Evolutionary conservation across 2,888 invertebrate genomes (phyloP).

Genomic region (Tetramorium bicarinatum): DNA sequence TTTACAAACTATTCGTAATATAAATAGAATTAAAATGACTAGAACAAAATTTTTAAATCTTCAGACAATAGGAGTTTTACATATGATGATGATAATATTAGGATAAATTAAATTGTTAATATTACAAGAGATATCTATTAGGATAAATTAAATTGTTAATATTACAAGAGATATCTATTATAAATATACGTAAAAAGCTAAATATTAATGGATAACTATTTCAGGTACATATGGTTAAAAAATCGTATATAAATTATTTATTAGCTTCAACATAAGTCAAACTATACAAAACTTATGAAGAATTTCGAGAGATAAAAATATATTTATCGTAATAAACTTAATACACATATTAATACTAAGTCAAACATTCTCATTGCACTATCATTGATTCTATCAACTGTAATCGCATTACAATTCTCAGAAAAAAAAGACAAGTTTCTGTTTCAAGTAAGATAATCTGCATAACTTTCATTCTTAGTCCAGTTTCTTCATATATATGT

Average conservation of each 20-base stretch:
- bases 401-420: not conserved
- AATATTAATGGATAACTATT: conserved; percentile 36
- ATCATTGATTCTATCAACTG: not conserved
- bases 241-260: conserved; percentile 44
- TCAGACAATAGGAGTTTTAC: not conserved
- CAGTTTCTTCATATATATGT: not conserved
- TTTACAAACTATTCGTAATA: not conserved
- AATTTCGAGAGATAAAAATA: conserved; percentile 20
- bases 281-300: conserved; percentile 33
- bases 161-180: conserved; percentile 16
- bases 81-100: not conserved
- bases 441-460: not conserved
- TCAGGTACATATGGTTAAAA: conserved; percentile 22
- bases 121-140: conserved; percentile 1
- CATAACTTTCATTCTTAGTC: not conserved
- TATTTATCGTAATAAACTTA: conserved; percentile 21
- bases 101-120: conserved; percentile 1
- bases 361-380: not conserved
- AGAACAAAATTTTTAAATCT: conserved; percentile 4
- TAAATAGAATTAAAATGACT: conserved; percentile 5
- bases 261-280: conserved; percentile 31
- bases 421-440: conserved; percentile 3
- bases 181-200: not conserved
- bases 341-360: conserved; percentile 34
- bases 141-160: conserved; percentile 1